Conservation (phyloP, 2,888 invertebrate species). For the Melanostoma scalare region DNA sequence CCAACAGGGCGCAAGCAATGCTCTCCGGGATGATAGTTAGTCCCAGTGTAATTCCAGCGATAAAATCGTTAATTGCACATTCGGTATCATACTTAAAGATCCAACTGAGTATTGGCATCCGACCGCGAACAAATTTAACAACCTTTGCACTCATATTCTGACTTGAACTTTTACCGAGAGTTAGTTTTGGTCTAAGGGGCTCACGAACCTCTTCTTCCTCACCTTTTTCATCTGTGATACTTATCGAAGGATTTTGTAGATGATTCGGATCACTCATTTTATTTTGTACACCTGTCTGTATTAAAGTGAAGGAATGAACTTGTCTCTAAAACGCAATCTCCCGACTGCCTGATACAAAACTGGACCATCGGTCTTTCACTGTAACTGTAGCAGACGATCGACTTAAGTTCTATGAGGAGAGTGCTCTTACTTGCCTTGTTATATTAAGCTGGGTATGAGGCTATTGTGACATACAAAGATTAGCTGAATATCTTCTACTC, state of each 20-base stretch:
- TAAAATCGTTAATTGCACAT: conserved; percentile 88
- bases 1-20: conserved; percentile 95
- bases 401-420: conserved; percentile 27
- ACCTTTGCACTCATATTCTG: conserved; percentile 12
- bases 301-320: background rate
- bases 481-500: background rate
- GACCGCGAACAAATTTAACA: conserved; percentile 68
- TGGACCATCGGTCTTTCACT: conserved; percentile 45
- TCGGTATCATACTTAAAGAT: conserved; percentile 78
- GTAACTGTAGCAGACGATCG: conserved; percentile 20
- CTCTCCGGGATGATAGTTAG: conserved; percentile 96
- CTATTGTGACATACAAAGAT: conserved; percentile 25
- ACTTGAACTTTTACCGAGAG: conserved; percentile 19
- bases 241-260: conserved; percentile 26
- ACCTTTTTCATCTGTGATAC: conserved; percentile 42
- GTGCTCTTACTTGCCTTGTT: background rate
- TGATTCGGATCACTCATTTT: conserved; percentile 45
- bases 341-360: conserved; percentile 30
- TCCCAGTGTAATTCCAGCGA: conserved; percentile 94
- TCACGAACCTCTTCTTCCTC: conserved; percentile 47
- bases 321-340: conserved; percentile 15
- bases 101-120: conserved; percentile 78
- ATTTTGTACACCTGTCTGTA: background rate
- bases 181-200: conserved; percentile 49
- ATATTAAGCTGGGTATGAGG: background rate